Percentiles rank a stretch among this genome's conserved stretches.
Evolutionary conservation across 2,888 invertebrate genomes (phyloP).

Genomic region (Synanthedon formicaeformis): DNA sequence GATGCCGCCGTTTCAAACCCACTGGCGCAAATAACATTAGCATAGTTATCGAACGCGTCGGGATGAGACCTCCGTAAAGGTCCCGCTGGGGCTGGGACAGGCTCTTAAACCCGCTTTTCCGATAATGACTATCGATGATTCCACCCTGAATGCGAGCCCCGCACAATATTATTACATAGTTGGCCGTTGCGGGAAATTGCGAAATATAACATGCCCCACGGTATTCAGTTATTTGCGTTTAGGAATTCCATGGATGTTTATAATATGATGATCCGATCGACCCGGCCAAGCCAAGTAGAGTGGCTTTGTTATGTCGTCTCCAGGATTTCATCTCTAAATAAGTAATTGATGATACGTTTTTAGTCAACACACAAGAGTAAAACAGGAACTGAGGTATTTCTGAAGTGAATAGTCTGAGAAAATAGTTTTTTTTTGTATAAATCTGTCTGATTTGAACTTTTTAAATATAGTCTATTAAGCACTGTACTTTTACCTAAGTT

Average conservation of each 20-base stretch:
- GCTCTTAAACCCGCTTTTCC: slow-evolving; percentile 67
- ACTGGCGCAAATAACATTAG: slow-evolving; percentile 69
- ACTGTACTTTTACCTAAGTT: too few species aligned
- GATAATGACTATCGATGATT: slow-evolving; percentile 71
- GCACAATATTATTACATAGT: slow-evolving; percentile 67
- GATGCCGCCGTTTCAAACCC: slow-evolving; percentile 55
- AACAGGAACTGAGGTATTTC: too few species aligned
- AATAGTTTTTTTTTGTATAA: too few species aligned
- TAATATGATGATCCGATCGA: neutral
- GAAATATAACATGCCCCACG: slow-evolving; percentile 47
- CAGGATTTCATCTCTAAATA: neutral
- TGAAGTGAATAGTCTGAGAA: too few species aligned
- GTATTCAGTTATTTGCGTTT: slow-evolving; percentile 47
- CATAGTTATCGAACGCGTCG: slow-evolving; percentile 67
- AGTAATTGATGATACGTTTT: neutral
- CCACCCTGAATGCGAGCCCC: slow-evolving; percentile 51
- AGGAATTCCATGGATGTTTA: slow-evolving; percentile 19
- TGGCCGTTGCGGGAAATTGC: slow-evolving; percentile 54
- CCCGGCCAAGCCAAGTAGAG: neutral
- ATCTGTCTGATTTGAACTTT: too few species aligned
- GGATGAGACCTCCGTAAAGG: slow-evolving; percentile 65
- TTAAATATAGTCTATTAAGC: too few species aligned
- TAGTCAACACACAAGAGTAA: too few species aligned
- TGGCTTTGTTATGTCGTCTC: neutral
- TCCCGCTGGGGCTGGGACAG: slow-evolving; percentile 58